Base-by-base conservation (phyloP, 2,113 vertebrate species). In the Nibea coibor region DNA sequence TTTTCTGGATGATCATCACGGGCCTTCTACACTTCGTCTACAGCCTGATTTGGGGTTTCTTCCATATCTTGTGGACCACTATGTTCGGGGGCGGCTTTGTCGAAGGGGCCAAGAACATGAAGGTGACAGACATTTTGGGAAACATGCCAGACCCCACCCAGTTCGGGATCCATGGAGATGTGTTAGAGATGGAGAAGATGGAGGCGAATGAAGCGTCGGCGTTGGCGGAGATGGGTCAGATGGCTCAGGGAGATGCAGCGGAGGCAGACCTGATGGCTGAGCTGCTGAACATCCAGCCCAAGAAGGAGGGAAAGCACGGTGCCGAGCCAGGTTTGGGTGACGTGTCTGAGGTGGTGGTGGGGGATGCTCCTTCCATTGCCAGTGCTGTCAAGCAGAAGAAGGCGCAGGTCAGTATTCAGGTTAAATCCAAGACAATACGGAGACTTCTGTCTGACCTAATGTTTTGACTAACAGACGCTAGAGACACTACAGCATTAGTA, bases 71-170 rank as follows among this genome's bases (percentile, higher is more conserved):
- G 81, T 99, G 97, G 97, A 97, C 89, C 88, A 97, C 97, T 19
- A 95, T 99, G 87, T 99, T 99, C 81, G 98, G 98, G 17, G 98
- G 98, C 1, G 98, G 98, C 80, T 90, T 99, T 1, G 97, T 99
- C 1, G 98, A 99, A 95, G 97, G 98, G 51, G 98, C 98, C 64
- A 99, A 97, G 91, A 99, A 98, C 59, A 99, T 99, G 91, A 97
- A 98, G 93, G 98, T 99, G 85, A 99, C 97, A 1, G 98, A 99
- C 91, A 97, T 99, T 89, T 90, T 99, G 86, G 98, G 98, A 9
- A 98, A 99, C 90, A 99, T 99, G 98, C 98, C 98, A 1, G 98
- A 99, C 90, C 98, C 98, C 56, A 99, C 98, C 20, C 98, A 99
- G 72, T 99, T 99, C 88, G 98, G 98, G 75, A 99, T 99, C 86